Evolutionary conservation across 53 echinoderm and acorn worm species (phyloP), one percentile per base, ranked within the genome.

Genomic region (Temnopleurus reevesii): DNA sequence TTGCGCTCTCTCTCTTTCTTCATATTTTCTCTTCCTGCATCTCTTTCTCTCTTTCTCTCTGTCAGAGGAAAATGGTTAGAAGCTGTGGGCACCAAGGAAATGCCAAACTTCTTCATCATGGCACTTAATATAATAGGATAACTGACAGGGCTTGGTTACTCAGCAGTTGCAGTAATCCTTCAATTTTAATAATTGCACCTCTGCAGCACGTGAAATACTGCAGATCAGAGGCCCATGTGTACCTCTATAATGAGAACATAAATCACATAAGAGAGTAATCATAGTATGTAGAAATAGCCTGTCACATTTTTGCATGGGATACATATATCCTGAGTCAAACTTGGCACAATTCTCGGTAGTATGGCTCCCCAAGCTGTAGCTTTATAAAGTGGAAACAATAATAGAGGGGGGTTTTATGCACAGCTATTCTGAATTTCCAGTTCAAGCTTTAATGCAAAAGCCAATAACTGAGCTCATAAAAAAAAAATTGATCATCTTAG

Each of bases 111-210:
- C 66, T 66, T 38, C 36, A 66, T 66, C 66, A 66, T n/a, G 66
- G 41, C 41, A 66, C n/a, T 66, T 66, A 17, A 66, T 38, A 21
- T 66, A 38, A 66, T 66, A 38, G 66, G n/a, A 21, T 5, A 38
- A 66, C 66, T 66, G 36, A 61, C n/a, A 35, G 17, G 21, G 15
- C 2, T n/a, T 0, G 38, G 66, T 21, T 19, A 0, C n/a, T 35
- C 41, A 41, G 41, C 30, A 34, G 33, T 35, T 19, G 36, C 8
- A n/a, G 19, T 66, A n/a, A 66, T 66, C 41, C 66, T 19, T 36
- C n/a, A 36, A 66, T 66, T 33, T 66, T 38, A 61, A 38, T 66
- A 66, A 66, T 66, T 66, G 66, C 66, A 66, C 66, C n/a, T 66
- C 18, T 38, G 38, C 15, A 66, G 66, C 36, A 38, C 19, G 7